These are phyloP conservation scores for Torymus auratus DNA, from an alignment of 2,888 invertebrate species.

Conservation along the genomic window DNA sequence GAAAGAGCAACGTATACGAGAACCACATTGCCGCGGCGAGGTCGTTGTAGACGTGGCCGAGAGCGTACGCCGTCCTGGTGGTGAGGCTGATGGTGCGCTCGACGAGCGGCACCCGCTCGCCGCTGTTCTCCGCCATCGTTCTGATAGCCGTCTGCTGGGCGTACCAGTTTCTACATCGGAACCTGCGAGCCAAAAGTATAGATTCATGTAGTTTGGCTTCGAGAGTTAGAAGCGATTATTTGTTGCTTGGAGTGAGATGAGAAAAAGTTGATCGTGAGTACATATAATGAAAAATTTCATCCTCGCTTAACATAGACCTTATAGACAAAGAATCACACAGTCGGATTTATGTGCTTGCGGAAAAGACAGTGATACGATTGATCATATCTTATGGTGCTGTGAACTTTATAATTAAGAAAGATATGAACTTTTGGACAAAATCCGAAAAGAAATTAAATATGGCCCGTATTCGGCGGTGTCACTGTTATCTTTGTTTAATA, in stretches of 20 bases:
- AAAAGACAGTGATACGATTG: no score
- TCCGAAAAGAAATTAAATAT: no score
- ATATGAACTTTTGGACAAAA: no score
- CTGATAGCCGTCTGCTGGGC: not conserved
- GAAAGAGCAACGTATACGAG: slow-evolving; percentile 76
- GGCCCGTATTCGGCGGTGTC: no score
- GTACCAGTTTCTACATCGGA: slow-evolving; percentile 46
- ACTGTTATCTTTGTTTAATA: no score
- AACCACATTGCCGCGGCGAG: slow-evolving; percentile 78
- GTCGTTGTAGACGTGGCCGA: slow-evolving; percentile 78
- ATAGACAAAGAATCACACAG: not conserved
- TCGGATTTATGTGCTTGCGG: no score
- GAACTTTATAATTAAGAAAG: no score
- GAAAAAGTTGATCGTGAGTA: not conserved
- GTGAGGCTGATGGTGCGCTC: slow-evolving; percentile 47
- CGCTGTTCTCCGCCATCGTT: slow-evolving; percentile 34
- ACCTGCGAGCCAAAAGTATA: slow-evolving; percentile 14
- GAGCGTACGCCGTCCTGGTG: slow-evolving; percentile 72
- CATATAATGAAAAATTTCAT: not conserved
- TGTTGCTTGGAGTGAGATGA: no score
- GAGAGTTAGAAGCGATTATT: no score
- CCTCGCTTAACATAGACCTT: no score
- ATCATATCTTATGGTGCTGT: no score
- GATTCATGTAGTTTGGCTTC: no score
- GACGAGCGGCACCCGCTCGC: slow-evolving; percentile 34